Evolutionary conservation across 2,888 invertebrate species (phyloP).

Genomic region (Carpatolechia fugitivella): DNA sequence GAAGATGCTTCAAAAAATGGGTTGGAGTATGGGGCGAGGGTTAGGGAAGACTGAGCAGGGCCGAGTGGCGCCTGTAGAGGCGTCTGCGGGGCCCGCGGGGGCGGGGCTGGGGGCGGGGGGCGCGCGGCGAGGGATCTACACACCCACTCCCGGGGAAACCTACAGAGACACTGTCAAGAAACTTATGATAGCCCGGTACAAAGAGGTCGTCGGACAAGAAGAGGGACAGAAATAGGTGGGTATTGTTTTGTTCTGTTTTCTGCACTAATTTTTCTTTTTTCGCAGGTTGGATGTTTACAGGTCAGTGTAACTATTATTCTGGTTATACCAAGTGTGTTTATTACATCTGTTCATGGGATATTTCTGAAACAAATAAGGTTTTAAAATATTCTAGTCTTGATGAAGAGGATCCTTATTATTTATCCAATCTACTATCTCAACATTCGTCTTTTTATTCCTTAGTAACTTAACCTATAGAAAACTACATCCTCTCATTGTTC

Average conservation of each 20-base stretch:
- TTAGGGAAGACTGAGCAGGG: constrained; percentile 96
- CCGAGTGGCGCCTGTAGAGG: constrained; percentile 94
- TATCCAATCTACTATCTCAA: too few relatives aligned
- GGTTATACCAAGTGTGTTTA: not conserved
- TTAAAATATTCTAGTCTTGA: too few relatives aligned
- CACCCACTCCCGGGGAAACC: constrained; percentile 89
- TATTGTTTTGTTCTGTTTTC: constrained; percentile 28
- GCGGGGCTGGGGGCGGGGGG: constrained; percentile 90
- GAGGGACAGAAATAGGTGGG: constrained; percentile 67
- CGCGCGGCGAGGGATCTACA: constrained; percentile 87
- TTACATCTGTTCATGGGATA: too few relatives aligned
- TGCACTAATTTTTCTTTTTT: constrained; percentile 37
- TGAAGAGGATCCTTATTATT: too few relatives aligned
- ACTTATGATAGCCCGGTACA: constrained; percentile 92
- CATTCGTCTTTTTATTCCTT: too few relatives aligned
- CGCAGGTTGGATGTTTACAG: constrained; percentile 38
- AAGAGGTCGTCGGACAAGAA: constrained; percentile 85
- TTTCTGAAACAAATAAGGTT: too few relatives aligned
- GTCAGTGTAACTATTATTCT: constrained; percentile 40
- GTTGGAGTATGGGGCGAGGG: constrained; percentile 98
- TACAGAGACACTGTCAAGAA: constrained; percentile 95
- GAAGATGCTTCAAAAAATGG: constrained; percentile 98
- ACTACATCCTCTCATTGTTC: too few relatives aligned
- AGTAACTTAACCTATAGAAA: too few relatives aligned
- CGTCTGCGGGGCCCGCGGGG: constrained; percentile 82